phyloP scores from a whole-genome alignment of 2,797 vertebrate genomes.

The Oryzias dopingdopingensis region DNA sequence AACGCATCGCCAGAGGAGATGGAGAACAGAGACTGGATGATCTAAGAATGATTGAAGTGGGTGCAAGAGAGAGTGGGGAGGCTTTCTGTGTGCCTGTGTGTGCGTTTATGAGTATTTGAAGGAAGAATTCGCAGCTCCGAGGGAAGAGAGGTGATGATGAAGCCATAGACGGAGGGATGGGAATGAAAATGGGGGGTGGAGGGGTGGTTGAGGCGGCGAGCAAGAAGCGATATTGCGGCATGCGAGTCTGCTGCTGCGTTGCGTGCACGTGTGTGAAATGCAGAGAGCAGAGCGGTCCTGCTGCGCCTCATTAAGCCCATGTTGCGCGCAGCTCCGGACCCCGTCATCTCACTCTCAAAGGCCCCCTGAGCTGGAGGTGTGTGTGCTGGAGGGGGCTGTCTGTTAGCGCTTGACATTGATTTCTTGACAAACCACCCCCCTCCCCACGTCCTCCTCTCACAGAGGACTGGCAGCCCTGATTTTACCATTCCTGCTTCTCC shows the following conservation, averaged over 20 bases:
- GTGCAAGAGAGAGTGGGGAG: conserved; percentile 55
- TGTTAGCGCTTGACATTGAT: conserved; percentile 68
- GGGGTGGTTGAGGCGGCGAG: conserved; percentile 18
- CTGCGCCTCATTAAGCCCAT: conserved; percentile 79
- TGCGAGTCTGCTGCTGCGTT: conserved; percentile 26
- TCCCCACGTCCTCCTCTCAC: conserved; percentile 38
- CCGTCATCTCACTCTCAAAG: conserved; percentile 64
- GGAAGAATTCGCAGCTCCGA: conserved; percentile 24
- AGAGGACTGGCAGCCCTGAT: conserved; percentile 56
- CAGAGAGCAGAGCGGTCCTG: conserved; percentile 58
- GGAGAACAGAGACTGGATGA: conserved; percentile 63
- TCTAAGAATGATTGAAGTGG: conserved; percentile 68
- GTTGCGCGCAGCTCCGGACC: conserved; percentile 70
- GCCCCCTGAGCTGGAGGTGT: conserved; percentile 30
- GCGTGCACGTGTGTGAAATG: conserved; percentile 51
- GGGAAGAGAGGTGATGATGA: conserved; percentile 22
- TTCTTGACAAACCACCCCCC: conserved; percentile 63
- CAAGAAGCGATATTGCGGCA: conserved; percentile 59
- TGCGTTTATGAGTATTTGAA: conserved; percentile 26
- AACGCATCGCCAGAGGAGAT: conserved; percentile 68
- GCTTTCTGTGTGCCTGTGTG: conserved; percentile 7
- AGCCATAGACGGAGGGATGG: conserved; percentile 27
- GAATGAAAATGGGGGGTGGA: conserved; percentile 5
- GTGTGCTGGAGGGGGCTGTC: conserved; percentile 19
- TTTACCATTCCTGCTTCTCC: conserved; percentile 62